These are phyloP conservation scores for Zoroaster sp. DNA, from an alignment of 53 echinoderm and acorn worm genomes.

Conservation along the genomic window DNA sequence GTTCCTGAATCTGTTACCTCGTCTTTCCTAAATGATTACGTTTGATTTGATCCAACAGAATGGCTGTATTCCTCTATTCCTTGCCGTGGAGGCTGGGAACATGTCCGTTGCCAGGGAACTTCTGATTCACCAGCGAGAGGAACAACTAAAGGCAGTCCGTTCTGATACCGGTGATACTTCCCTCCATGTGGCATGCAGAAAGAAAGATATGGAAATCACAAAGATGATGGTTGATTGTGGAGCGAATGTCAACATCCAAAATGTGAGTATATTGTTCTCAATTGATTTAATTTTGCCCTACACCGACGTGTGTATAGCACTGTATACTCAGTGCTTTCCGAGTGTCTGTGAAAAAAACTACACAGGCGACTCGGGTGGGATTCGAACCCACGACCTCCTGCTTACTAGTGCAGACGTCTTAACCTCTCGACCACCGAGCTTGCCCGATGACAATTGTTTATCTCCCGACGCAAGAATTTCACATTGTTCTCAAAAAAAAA, in stretches of 20 bases:
- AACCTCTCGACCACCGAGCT: too few species aligned
- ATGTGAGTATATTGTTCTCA: constrained; percentile 64
- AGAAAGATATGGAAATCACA: constrained; percentile 81
- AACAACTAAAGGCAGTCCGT: constrained; percentile 66
- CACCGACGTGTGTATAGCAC: too few species aligned
- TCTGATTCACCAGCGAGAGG: constrained; percentile 71
- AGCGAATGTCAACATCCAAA: constrained; percentile 72
- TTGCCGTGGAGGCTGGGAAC: constrained; percentile 81
- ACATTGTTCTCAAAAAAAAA: neutral
- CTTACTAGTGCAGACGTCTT: too few species aligned
- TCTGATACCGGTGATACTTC: constrained; percentile 75
- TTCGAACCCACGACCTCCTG: too few species aligned
- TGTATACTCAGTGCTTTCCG: too few species aligned
- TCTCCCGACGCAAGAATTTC: neutral
- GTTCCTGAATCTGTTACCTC: too few species aligned
- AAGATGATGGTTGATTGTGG: constrained; percentile 83
- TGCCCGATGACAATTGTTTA: too few species aligned
- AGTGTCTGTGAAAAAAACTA: too few species aligned
- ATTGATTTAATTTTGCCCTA: too few species aligned
- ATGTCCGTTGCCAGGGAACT: constrained; percentile 82
- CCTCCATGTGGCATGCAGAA: constrained; percentile 83
- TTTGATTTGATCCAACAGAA: constrained; percentile 58
- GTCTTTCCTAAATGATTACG: too few species aligned
- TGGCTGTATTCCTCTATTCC: constrained; percentile 81
- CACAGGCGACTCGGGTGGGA: too few species aligned